Evolutionary conservation across 2,797 vertebrate genomes (phyloP), one percentile per base, ranked within the genome.

Genomic region (Sebastolobus alascanus): DNA sequence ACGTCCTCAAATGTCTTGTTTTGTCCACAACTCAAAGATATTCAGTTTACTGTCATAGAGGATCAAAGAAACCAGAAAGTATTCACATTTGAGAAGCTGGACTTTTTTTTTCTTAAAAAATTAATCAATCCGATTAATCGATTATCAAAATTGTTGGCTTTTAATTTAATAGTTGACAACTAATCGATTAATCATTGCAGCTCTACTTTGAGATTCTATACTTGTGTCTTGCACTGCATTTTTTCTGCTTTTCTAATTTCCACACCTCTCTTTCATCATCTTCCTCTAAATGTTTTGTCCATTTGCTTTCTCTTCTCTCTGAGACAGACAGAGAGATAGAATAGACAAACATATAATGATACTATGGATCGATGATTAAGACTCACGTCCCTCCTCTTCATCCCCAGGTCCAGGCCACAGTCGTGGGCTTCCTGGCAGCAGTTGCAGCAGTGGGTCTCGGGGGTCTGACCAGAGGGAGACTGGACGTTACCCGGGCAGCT

Each of bases 401-500:
- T 35, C 4, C 54, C 13, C 92, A 98, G 97, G 94, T 97, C 27
- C 97, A 98, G 93, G 97, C 97, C 85, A 97, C 97, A 0, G 95
- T 97, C 4, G 95, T 98, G 72, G 97, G 97, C 40, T 95, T 98
- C 35, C 94, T 98, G 93, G 97, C 97, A 6, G 97, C 97, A 0
- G 1, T 97, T 13, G 96, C 94, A 8, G 97, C 97, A 0, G 88
- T 97, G 70, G 86, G 93, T 54, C 94, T 98, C 29, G 97, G 97
- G 0, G 84, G 85, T 8, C 54, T 96, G 70, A 95, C 95, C 25
- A 93, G 91, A 13, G 96, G 96, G 12, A 90, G 89, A 13, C 58
- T 97, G 73, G 95, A 96, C 31, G 46, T 95, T 20, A 84, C 89
- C 73, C 93, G 96, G 83, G 96, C 95, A 16, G 90, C 92, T 0